A percentile compares a stretch with the other conserved stretches of the same genome.
Evolutionary conservation across 2,888 invertebrate species (phyloP).

Genomic region (Sisyra nigra): DNA sequence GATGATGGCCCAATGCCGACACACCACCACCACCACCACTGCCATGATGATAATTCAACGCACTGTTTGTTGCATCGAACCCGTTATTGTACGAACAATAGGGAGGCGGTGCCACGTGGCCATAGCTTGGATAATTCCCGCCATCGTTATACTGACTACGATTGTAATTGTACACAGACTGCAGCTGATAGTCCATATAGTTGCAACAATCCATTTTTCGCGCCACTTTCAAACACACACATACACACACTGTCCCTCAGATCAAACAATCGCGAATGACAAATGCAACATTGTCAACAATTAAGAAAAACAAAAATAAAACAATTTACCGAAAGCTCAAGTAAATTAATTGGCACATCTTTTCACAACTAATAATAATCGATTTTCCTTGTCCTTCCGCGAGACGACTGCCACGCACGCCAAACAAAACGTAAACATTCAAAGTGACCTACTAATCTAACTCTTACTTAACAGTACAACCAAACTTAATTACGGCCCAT

Average conservation of each 20-base stretch:
- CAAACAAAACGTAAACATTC: constrained; percentile 3
- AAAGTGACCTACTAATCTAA: constrained; percentile 3
- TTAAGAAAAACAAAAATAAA: no score
- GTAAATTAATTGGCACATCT: constrained; percentile 3
- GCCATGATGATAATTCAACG: background rate
- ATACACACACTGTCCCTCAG: no score
- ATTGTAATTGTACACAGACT: constrained; percentile 8
- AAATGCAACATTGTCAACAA: no score
- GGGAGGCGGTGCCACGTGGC: background rate
- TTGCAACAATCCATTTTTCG: constrained; percentile 26
- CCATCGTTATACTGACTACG: constrained; percentile 8
- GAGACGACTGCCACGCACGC: constrained; percentile 4
- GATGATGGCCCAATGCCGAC: background rate
- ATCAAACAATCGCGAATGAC: no score
- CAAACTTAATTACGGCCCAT: background rate
- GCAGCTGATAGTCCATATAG: constrained; percentile 21
- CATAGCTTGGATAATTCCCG: background rate
- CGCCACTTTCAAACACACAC: background rate
- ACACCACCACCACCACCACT: background rate
- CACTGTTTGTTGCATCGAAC: background rate
- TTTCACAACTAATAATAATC: background rate
- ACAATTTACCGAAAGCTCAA: no score
- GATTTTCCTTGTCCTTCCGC: constrained; percentile 3
- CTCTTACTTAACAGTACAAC: background rate
- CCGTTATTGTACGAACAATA: constrained; percentile 4